These are phyloP conservation scores for Pristionchus arcanus DNA, from an alignment of 2,888 invertebrate species.

Conservation along the genomic window DNA sequence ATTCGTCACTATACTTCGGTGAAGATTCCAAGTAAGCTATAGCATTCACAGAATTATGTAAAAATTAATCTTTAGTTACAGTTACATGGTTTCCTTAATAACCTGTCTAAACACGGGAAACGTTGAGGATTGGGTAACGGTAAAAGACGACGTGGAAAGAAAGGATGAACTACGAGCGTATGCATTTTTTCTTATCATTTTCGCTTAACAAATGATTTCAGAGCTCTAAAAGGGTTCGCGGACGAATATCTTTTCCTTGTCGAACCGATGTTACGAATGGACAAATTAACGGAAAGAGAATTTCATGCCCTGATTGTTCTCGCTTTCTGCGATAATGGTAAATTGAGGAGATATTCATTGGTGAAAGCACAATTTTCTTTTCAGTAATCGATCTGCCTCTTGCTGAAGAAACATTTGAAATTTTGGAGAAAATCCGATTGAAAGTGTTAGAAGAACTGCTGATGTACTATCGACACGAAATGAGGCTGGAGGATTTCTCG, in stretches of 20 bases:
- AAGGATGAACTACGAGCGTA: constrained; percentile 10
- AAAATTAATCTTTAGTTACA: not conserved
- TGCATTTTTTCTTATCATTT: not conserved
- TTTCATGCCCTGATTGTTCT: not conserved
- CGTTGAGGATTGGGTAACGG: not conserved
- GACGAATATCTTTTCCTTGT: not conserved
- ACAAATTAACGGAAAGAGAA: not conserved
- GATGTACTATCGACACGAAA: not conserved
- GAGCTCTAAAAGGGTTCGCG: not conserved
- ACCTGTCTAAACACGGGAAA: not conserved
- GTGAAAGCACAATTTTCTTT: not conserved
- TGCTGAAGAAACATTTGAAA: not conserved
- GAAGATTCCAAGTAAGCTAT: not conserved
- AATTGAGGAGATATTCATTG: not conserved
- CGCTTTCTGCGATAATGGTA: constrained; percentile 5
- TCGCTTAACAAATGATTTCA: not conserved
- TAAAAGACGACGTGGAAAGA: not conserved
- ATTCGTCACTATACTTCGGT: not conserved
- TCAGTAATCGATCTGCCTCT: not conserved
- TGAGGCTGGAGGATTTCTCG: not conserved
- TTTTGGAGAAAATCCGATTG: not conserved
- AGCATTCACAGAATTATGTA: too few relatives aligned
- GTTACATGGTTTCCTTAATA: not conserved
- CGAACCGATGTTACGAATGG: not conserved
- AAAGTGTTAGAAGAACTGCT: not conserved